These are phyloP conservation scores for Bombycilla garrulus DNA, from an alignment of 2,113 vertebrate species.

Conservation along the genomic window DNA sequence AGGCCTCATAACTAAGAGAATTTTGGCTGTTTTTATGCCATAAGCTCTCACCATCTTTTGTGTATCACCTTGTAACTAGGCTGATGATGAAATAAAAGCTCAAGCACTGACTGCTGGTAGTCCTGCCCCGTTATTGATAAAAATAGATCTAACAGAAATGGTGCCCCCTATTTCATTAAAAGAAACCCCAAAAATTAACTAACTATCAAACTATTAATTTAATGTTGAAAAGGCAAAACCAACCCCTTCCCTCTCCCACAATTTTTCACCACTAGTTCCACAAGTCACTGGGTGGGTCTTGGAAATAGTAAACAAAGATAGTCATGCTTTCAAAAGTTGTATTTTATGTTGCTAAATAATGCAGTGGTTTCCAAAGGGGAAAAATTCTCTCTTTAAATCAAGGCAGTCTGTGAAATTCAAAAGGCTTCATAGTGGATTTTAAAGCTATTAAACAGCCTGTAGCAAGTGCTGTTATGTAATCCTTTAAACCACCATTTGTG, in stretches of 20 bases:
- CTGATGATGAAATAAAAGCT: too few species aligned
- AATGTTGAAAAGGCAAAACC: fast-evolving
- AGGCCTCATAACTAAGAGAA: too few species aligned
- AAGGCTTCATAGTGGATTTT: background rate
- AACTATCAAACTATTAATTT: background rate
- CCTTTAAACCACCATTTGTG: constrained; percentile 16
- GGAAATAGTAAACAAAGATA: background rate
- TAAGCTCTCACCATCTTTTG: too few species aligned
- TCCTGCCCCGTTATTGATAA: too few species aligned
- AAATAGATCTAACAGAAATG: too few species aligned
- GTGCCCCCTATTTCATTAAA: too few species aligned
- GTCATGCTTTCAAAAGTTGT: background rate
- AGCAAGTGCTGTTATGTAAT: background rate
- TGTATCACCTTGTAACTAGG: too few species aligned
- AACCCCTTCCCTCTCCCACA: background rate
- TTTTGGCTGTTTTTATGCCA: too few species aligned
- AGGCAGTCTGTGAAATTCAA: background rate
- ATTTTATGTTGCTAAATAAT: background rate
- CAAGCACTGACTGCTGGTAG: too few species aligned
- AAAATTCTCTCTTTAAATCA: background rate
- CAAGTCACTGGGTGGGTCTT: fast-evolving
- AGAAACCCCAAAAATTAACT: too few species aligned
- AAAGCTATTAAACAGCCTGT: background rate
- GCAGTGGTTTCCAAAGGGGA: background rate
- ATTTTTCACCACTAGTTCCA: background rate